Evolutionary conservation across 1,140 invertebrate genomes (phyloP).

Genomic region (Nephotettix cincticeps): DNA sequence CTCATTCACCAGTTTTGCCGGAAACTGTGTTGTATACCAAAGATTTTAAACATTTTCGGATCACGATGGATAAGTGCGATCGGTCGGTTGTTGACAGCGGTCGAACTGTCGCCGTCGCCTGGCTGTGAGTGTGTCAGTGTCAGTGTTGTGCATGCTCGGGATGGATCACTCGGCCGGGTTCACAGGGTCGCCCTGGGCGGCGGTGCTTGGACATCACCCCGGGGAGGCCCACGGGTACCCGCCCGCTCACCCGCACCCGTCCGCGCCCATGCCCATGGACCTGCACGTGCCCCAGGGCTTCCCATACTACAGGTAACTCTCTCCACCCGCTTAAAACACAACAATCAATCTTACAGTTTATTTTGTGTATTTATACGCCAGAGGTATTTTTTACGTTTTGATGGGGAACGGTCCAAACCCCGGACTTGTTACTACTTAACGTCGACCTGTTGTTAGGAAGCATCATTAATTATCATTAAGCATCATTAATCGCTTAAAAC

Average conservation of each 20-base stretch:
- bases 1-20: neutral
- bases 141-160: neutral
- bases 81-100: too few relatives aligned
- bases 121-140: neutral
- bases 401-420: too few relatives aligned
- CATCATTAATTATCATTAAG: too few relatives aligned
- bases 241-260: constrained; percentile 51
- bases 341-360: too few relatives aligned
- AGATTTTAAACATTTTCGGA: neutral
- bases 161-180: constrained; percentile 69
- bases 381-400: too few relatives aligned
- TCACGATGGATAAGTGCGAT: neutral
- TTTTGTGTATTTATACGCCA: too few relatives aligned
- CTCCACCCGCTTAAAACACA: too few relatives aligned
- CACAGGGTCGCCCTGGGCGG: constrained; percentile 67
- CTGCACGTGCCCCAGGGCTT: constrained; percentile 84
- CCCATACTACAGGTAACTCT: constrained; percentile 79
- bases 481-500: too few relatives aligned
- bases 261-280: constrained; percentile 75
- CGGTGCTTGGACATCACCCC: constrained; percentile 57
- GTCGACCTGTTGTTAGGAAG: too few relatives aligned
- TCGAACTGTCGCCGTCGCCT: too few relatives aligned
- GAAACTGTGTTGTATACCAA: neutral
- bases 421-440: too few relatives aligned
- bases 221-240: constrained; percentile 37